Evolutionary conservation across 2,113 vertebrate genomes (phyloP), one percentile per base, ranked within the genome.

Genomic region (Phrynosoma platyrhinos): DNA sequence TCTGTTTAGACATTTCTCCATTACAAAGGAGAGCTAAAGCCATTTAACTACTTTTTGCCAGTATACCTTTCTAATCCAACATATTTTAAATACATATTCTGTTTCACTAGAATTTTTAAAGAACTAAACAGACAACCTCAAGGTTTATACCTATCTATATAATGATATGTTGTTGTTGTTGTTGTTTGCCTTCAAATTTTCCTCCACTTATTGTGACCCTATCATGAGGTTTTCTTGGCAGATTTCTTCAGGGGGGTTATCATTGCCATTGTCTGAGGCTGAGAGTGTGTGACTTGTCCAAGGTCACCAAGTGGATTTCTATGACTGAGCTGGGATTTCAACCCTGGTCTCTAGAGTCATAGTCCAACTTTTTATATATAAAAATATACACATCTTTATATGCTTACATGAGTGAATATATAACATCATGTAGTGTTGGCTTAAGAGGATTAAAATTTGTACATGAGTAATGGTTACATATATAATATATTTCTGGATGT

Each of bases 391-490:
- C 47, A 47, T 47, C 7, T 47, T 47, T 47, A n/a, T 30, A 30
- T 76, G 84, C 36, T 86, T 62, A 30, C 74, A 0, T 53, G 76
- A 78, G 52, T 75, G n/a, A 9, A 55, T 23, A 58, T 52, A 84
- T 82, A 91, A 62, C 12, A 80, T 82, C 84, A 88, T 85, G 86
- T 90, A 87, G 91, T 47, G 66, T 40, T 89, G 84, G 77, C 20
- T 85, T 27, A 40, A 16, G 7, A 79, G 25, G 47, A 36, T 36
- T 36, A 79, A 90, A 64, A 85, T 77, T 0, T 36, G 9, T 42
- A 27, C 82, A 47, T 36, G 23, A 7, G 2, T 18, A 30, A 53
- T 32, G 21, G 87, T 0, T 0, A 5, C 14, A 25, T 16, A n/a
- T 8, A 47, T 76, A 16, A 16, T 14, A 23, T 42, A 9, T 8